A percentile compares a stretch with the other conserved stretches of the same genome.
Evolutionary conservation across 2,113 vertebrate species (phyloP).

Genomic region (Nerophis ophidion): DNA sequence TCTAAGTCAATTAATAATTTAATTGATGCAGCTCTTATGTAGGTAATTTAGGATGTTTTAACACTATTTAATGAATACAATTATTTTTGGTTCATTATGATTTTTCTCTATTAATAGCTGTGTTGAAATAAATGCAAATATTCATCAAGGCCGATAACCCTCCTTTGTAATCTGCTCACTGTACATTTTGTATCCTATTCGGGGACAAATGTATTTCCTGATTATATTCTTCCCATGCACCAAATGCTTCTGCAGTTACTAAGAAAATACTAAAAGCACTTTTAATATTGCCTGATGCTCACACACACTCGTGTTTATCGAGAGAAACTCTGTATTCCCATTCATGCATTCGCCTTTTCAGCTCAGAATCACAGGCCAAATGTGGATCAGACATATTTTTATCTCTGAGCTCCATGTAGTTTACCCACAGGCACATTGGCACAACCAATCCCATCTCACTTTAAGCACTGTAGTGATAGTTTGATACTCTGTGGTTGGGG

Average conservation of each 20-base stretch:
- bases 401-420: conserved; percentile 7
- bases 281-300: neutral
- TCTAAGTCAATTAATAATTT: no score
- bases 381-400: conserved; percentile 23
- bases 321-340: neutral
- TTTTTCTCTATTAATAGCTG: neutral
- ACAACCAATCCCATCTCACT: neutral
- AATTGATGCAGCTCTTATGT: no score
- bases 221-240: conserved; percentile 7
- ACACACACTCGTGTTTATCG: conserved; percentile 18
- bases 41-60: no score
- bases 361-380: conserved; percentile 12
- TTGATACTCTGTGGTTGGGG: neutral
- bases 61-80: no score
- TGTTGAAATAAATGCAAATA: conserved; percentile 5
- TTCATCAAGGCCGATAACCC: neutral
- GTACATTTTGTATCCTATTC: neutral
- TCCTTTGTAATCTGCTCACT: neutral
- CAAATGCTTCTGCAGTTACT: conserved; percentile 4
- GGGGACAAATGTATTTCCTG: neutral
- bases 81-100: no score
- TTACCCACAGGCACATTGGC: conserved; percentile 19
- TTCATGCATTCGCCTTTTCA: conserved; percentile 22
- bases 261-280: neutral
- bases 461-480: neutral